Percentiles rank a stretch among this genome's conserved stretches.
Evolutionary conservation across 2,888 invertebrate genomes (phyloP).

Genomic region (Dryocosmus kuriphilus): DNA sequence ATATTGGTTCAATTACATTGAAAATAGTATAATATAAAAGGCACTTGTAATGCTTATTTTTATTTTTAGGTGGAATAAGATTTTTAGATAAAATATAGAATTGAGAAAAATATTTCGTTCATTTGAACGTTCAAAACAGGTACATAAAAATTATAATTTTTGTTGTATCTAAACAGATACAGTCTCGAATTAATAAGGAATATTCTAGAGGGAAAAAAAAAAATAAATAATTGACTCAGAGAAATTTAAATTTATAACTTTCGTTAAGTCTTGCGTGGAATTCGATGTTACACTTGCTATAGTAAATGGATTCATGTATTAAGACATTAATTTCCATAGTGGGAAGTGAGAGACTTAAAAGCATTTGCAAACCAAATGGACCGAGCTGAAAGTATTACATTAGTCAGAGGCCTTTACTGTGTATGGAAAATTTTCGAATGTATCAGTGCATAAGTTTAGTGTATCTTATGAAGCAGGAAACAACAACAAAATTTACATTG

Average conservation of each 20-base stretch:
- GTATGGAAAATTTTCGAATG: neutral
- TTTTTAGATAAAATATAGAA: no score
- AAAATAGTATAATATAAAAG: no score
- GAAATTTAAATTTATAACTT: conserved; percentile 26
- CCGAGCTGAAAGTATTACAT: conserved; percentile 25
- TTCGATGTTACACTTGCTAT: conserved; percentile 21
- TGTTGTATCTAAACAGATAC: no score
- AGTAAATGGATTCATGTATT: conserved; percentile 24
- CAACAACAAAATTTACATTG: no score
- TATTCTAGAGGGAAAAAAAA: neutral
- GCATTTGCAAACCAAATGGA: conserved; percentile 40
- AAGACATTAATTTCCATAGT: conserved; percentile 39
- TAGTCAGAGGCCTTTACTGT: neutral
- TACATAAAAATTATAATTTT: no score
- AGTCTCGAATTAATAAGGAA: no score
- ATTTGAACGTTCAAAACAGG: no score
- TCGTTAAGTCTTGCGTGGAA: conserved; percentile 5
- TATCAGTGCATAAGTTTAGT: neutral
- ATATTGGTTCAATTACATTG: no score
- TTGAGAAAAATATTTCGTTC: no score
- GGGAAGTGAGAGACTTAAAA: conserved; percentile 19
- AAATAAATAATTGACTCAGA: conserved; percentile 16
- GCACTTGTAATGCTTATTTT: no score
- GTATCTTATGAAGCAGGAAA: neutral
- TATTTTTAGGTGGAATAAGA: no score